Percentiles rank a stretch among this genome's conserved stretches.
These are phyloP conservation scores for Melipona beecheii DNA, from an alignment of 2,888 invertebrate species.

Conservation along the genomic window DNA sequence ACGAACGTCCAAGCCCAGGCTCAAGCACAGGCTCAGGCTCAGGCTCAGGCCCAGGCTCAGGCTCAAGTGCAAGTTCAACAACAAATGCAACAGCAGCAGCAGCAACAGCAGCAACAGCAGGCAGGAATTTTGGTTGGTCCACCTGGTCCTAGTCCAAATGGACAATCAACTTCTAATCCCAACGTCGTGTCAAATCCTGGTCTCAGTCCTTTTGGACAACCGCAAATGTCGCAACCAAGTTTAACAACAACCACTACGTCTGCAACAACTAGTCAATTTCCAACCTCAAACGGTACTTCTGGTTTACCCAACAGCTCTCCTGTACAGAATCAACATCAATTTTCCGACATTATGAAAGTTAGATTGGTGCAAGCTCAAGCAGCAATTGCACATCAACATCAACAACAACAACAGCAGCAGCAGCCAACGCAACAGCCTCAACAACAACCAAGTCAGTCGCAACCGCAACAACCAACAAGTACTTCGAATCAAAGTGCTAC, in stretches of 20 bases:
- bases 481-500: slow-evolving; percentile 79
- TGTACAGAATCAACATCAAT: slow-evolving; percentile 85
- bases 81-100: slow-evolving; percentile 81
- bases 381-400: slow-evolving; percentile 77
- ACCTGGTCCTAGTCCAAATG: slow-evolving; percentile 92
- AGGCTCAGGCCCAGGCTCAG: slow-evolving; percentile 72
- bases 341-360: slow-evolving; percentile 87
- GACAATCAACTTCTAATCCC: slow-evolving; percentile 86
- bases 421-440: slow-evolving; percentile 79
- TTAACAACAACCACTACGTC: slow-evolving; percentile 85
- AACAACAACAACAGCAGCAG: slow-evolving; percentile 81
- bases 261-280: slow-evolving; percentile 85
- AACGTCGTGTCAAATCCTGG: slow-evolving; percentile 87
- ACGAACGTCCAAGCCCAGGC: slow-evolving; percentile 80
- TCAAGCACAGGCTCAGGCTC: slow-evolving; percentile 81
- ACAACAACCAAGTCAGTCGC: slow-evolving; percentile 75
- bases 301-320: slow-evolving; percentile 84
- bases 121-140: slow-evolving; percentile 89
- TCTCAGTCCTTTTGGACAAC: slow-evolving; percentile 89
- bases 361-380: slow-evolving; percentile 84
- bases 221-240: slow-evolving; percentile 87
- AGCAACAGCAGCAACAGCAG: slow-evolving; percentile 85
- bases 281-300: slow-evolving; percentile 87
- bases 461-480: slow-evolving; percentile 81
- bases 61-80: slow-evolving; percentile 82